Evolutionary conservation across 2,888 invertebrate species (phyloP).

Genomic region (Acanthococcus lagerstroemiae): DNA sequence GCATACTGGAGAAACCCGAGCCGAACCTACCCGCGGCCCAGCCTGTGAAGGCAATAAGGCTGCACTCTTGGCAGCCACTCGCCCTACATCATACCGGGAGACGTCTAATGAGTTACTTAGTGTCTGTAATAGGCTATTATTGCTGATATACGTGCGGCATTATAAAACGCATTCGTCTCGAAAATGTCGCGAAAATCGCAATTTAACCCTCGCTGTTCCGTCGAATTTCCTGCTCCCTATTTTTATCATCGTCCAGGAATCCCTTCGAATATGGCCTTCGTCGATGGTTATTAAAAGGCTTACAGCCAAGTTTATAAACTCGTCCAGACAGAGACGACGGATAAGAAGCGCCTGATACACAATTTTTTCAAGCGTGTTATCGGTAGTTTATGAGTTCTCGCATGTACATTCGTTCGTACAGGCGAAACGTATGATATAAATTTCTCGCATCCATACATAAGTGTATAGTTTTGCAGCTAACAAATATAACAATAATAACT

Average conservation of each 20-base stretch:
- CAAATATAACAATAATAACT: no score
- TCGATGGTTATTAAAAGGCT: background rate
- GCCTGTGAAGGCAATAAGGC: constrained; percentile 9
- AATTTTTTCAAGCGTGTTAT: constrained; percentile 22
- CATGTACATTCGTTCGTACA: no score
- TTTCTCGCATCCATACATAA: no score
- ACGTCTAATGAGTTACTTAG: constrained; percentile 31
- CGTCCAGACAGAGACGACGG: background rate
- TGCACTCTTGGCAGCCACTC: constrained; percentile 17
- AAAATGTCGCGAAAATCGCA: constrained; percentile 24
- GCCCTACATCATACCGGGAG: constrained; percentile 21
- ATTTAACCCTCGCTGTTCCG: background rate
- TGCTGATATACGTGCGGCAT: constrained; percentile 25
- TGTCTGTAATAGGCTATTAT: constrained; percentile 32
- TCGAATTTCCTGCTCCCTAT: background rate
- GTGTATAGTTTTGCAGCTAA: no score
- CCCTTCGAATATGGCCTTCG: background rate
- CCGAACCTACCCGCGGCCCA: no score
- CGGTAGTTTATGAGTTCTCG: constrained; percentile 20
- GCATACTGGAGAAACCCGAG: no score
- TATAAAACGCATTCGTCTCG: constrained; percentile 24
- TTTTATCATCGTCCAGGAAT: background rate
- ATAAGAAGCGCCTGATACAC: background rate
- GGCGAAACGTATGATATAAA: no score
- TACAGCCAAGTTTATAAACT: background rate